Conservation (phyloP, 2,888 invertebrate species). For the Hirtodrosophila cameraria region DNA sequence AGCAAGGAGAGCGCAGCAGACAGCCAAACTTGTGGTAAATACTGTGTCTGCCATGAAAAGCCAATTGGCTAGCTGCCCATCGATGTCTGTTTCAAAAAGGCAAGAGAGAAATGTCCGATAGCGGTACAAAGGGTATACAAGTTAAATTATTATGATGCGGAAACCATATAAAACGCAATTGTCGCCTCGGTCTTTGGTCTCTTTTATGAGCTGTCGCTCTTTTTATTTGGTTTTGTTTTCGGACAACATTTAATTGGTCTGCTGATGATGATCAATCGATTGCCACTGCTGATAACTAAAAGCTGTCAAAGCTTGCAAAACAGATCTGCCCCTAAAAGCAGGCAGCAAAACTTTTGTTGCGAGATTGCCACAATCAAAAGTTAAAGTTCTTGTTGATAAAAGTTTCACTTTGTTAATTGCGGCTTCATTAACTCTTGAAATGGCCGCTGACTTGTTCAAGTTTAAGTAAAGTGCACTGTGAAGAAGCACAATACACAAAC, state of each 20-base stretch:
- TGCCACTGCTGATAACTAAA: slow-evolving; percentile 22
- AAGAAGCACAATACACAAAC: not conserved
- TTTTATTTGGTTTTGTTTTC: slow-evolving; percentile 5
- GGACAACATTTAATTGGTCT: slow-evolving; percentile 30
- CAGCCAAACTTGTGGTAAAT: no score
- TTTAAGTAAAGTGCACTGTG: not conserved
- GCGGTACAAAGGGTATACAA: not conserved
- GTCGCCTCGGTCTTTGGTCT: slow-evolving; percentile 4
- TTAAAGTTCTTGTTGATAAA: no score
- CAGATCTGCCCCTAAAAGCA: slow-evolving; percentile 37
- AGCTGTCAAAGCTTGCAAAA: slow-evolving; percentile 12
- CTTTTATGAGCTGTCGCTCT: not conserved
- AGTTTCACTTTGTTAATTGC: slow-evolving; percentile 38
- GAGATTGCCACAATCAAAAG: no score
- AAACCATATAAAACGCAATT: slow-evolving; percentile 10
- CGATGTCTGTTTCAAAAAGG: not conserved
- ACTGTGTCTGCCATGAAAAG: slow-evolving; percentile 15
- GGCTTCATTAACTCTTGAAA: slow-evolving; percentile 29
- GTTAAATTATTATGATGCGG: not conserved
- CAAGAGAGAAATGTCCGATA: not conserved
- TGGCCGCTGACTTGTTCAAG: not conserved
- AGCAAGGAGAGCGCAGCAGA: not conserved
- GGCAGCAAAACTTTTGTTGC: slow-evolving; percentile 15
- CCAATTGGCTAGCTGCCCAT: slow-evolving; percentile 3
- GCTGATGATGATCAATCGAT: slow-evolving; percentile 36